phyloP scores from a whole-genome alignment of 2,113 vertebrate genomes.

The Chaenogobius annularis region DNA sequence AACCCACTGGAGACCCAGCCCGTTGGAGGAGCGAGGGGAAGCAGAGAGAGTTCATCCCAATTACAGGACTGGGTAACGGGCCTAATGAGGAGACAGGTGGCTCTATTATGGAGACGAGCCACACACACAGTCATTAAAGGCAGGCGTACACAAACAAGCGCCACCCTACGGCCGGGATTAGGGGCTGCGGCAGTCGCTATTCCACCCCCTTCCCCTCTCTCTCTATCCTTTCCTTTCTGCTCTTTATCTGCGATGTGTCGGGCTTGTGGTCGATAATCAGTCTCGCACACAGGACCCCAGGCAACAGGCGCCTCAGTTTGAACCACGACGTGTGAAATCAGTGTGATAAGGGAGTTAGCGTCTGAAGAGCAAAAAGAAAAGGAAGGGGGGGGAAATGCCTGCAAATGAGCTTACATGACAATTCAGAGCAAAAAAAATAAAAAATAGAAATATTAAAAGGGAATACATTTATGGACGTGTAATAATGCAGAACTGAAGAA shows the following conservation, averaged over 20 bases:
- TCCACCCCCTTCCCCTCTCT: background rate
- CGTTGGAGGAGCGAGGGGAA: background rate
- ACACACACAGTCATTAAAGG: slow-evolving; percentile 44
- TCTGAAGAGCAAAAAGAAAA: background rate
- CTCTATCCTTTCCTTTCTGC: background rate
- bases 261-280: slow-evolving; percentile 55
- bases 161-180: slow-evolving; percentile 69
- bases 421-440: background rate
- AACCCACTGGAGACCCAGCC: background rate
- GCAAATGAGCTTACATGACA: background rate
- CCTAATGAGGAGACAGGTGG: slow-evolving; percentile 80
- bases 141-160: slow-evolving; percentile 45
- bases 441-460: no score
- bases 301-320: slow-evolving; percentile 56
- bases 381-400: background rate
- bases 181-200: slow-evolving; percentile 12
- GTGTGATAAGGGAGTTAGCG: slow-evolving; percentile 66
- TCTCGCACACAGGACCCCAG: slow-evolving; percentile 53
- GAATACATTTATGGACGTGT: background rate
- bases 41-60: slow-evolving; percentile 64
- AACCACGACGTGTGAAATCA: slow-evolving; percentile 64
- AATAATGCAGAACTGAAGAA: no score
- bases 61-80: slow-evolving; percentile 77
- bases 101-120: slow-evolving; percentile 63
- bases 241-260: background rate